Base-by-base conservation (phyloP, 2,888 invertebrate genomes). In the Phaonia tiefii region DNA sequence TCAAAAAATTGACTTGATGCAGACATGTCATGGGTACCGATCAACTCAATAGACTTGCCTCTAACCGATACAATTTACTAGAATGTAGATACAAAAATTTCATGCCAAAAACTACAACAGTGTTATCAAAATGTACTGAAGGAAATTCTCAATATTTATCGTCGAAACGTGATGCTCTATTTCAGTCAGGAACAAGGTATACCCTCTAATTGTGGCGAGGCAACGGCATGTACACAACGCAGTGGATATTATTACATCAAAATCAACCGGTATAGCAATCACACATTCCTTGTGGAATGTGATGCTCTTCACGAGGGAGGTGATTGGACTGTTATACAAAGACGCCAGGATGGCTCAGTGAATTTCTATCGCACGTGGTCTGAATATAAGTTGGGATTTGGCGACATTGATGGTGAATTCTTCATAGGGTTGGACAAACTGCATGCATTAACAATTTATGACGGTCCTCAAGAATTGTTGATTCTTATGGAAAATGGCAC, bases 281-380 rank as follows among this genome's bases (percentile, higher is more conserved):
- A 49, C n/a, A 17, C 65, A 1, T 63, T 76, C 44, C 20, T 51
- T 17, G 70, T 70, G 1, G 63, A 70, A 17, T 76, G 76, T 15
- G 42, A 70, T 49, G 70, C 54, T 11, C 46, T 65, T 20, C 46
- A 37, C 1, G 10, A 70, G 2, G 76, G 76, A 39, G 76, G 66
- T 25, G 71, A 65, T 10, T 77, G 76, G 76, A 71, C 65, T n/a
- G 56, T 72, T 7, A 58, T 77, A 13, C 76, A 71, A 65, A 17
- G 76, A 3, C 65, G 76, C 5, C 49, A 20, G 11, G 71, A 77
- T 58, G 71, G 66, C 37, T 22, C 58, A 2, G 58, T 26, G 1
- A 26, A 72, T 20, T 72, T 77, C 17, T 72, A 56, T 58, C 72
- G 72, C 25, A 42, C 65, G 4, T 77, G 77, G 77, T n/a, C 37